Evolutionary conservation across 2,797 vertebrate species (phyloP), one percentile per base, ranked within the genome.

Genomic region (Gouania willdenowi): DNA sequence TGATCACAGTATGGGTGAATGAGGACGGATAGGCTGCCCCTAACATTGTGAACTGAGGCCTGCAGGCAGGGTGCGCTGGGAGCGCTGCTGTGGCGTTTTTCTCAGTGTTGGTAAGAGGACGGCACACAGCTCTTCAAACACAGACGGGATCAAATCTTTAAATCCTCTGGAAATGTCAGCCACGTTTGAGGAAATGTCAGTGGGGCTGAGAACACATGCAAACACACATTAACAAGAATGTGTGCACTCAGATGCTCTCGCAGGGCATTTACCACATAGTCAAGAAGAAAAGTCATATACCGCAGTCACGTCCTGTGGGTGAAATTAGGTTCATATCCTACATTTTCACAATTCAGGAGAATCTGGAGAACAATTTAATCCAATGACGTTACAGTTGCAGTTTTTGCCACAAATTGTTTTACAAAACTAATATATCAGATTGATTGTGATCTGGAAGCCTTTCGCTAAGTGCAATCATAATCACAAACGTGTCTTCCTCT

Each of bases 121-220:
- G 65, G 47, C 52, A 42, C 48, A 64, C 38, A 75, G 56, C 75
- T 79, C 71, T 75, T 79, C 67, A 81, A 82, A 79, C 76, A 82
- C 59, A 50, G 66, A 72, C 44, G 49, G 71, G 81, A 82, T 85
- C 69, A 82, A 81, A 70, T 80, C 76, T 79, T 79, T 66, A 77
- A 83, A 86, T 83, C 81, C 82, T 75, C 43, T 59, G 71, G 71
- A 86, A 86, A 86, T 86, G 84, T 83, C 84, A 86, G 24, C 60
- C 59, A 66, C 74, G 41, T 83, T 77, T 79, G 77, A 83, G 76
- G 79, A 84, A 86, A 86, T 86, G 84, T 82, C 84, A 83, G 69
- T 42, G 51, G 67, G 66, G 58, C 62, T 53, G 54, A 65, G 66
- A 64, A 56, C 59, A 59, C 68, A 60, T 44, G 8, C 59, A 62